Percentiles rank a stretch among this genome's conserved stretches.
Evolutionary conservation across 2,888 invertebrate genomes (phyloP).

Genomic region (Mylabris sibirica): DNA sequence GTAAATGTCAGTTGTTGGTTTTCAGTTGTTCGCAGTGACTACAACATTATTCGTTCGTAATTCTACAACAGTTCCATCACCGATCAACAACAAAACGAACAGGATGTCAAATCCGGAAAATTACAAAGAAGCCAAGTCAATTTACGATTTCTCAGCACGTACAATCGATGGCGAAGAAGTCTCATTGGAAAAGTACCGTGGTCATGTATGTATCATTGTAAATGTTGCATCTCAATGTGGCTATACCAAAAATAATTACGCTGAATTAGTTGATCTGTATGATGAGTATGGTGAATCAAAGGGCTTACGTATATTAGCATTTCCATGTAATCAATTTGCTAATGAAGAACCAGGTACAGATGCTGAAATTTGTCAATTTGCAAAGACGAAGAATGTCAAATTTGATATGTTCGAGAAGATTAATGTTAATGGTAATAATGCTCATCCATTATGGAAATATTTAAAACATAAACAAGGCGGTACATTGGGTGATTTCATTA

Average conservation of each 20-base stretch:
- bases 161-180: conserved; percentile 85
- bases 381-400: conserved; percentile 68
- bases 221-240: conserved; percentile 92
- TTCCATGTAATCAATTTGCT: conserved; percentile 88
- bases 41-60: conserved; percentile 52
- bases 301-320: conserved; percentile 79
- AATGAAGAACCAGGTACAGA: conserved; percentile 72
- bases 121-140: conserved; percentile 73
- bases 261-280: conserved; percentile 78
- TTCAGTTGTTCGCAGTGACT: conserved; percentile 68
- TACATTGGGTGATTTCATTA: conserved; percentile 71
- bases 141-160: conserved; percentile 82
- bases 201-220: conserved; percentile 82
- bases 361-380: conserved; percentile 71
- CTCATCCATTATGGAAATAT: conserved; percentile 73
- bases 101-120: conserved; percentile 62
- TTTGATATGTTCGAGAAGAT: conserved; percentile 78
- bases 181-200: conserved; percentile 79
- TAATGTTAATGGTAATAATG: conserved; percentile 71
- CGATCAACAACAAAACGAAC: conserved; percentile 37
- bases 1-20: conserved; percentile 65
- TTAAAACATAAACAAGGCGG: conserved; percentile 68
- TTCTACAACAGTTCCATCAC: neutral
- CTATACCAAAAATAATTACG: conserved; percentile 82
- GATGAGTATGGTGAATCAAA: conserved; percentile 76